Base-by-base conservation (phyloP, 2,113 vertebrate genomes). In the Myiozetetes cayanensis region DNA sequence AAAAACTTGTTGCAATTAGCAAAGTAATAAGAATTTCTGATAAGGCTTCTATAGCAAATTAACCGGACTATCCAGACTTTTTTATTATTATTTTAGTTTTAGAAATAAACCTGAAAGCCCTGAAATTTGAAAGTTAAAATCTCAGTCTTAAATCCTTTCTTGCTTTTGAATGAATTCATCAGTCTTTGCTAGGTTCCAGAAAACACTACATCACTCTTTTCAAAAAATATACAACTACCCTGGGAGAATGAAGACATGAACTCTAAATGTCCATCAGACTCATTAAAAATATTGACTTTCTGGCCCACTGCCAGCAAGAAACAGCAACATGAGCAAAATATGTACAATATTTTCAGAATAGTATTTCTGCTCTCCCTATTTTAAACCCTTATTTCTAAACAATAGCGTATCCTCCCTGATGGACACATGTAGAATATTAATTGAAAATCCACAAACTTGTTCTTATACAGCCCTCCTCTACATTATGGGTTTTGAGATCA, bases 251-350 rank as follows among this genome's bases (percentile, higher is more conserved):
- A 84, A 80, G 65, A 77, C 5, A 2, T 68, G 33, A 71, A 59
- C 37, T 44, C 43, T 58, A 35, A 78, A 83, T 3, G n/a, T 63
- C 44, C 19, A 77, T 27, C n/a, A 61, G 30, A 25, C 22, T 96
- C 43, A 61, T 82, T 71, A 94, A 82, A 95, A 86, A 84, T 80
- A 90, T 8, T 72, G 16, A 14, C 18, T 94, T 93, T 89, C 77
- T 85, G 47, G 39, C 55, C 75, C 10, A 63, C 27, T 56, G 63
- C 39, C 62, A 81, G 25, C 31, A 82, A 87, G 39, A 89, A 89
- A 76, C 10, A 52, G 37, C 27, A 71, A 5, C 24, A 79, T 10
- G 52, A 84, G 19, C 53, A 63, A 88, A 93, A 75, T 17, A 35
- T 4, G 4, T 10, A 44, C 14, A 80, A 39, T 12, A 28, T 61